Evolutionary conservation across 1,140 invertebrate species (phyloP).

Genomic region (Nasonia vitripennis): DNA sequence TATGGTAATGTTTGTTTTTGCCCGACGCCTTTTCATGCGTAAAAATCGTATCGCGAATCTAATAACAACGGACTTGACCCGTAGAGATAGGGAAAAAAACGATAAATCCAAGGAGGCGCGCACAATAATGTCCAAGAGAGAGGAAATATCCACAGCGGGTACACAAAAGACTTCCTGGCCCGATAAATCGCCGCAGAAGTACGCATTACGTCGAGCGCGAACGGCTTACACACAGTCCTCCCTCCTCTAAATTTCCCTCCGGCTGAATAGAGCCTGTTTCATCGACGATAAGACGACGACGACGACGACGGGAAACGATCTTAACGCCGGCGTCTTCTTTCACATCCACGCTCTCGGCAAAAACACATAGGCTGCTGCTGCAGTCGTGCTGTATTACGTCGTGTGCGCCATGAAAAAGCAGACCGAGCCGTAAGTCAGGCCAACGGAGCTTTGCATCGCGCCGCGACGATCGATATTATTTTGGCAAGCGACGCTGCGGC

Average conservation of each 20-base stretch:
- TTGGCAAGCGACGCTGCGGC: slow-evolving; percentile 58
- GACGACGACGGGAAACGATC: slow-evolving; percentile 14
- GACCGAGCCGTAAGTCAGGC: slow-evolving; percentile 54
- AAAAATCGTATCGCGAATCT: background rate
- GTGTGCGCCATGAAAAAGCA: slow-evolving; percentile 45
- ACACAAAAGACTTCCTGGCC: slow-evolving; percentile 48
- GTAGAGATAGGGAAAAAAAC: slow-evolving; percentile 6
- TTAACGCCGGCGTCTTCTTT: slow-evolving; percentile 10
- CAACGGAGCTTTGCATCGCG: slow-evolving; percentile 45
- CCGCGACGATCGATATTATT: slow-evolving; percentile 61
- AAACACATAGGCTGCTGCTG: background rate
- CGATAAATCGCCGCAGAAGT: slow-evolving; percentile 42
- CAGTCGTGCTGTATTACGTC: too few species aligned
- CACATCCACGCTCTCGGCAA: background rate
- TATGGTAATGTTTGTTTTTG: background rate
- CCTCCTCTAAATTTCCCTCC: slow-evolving; percentile 35
- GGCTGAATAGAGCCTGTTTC: slow-evolving; percentile 42
- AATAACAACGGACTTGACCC: background rate
- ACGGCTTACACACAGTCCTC: background rate
- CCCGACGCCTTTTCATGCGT: too few species aligned
- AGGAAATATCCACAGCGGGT: background rate
- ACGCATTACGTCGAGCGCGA: slow-evolving; percentile 36
- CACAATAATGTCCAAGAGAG: slow-evolving; percentile 3
- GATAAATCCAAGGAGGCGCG: slow-evolving; percentile 14
- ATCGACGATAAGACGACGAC: slow-evolving; percentile 26